These are phyloP conservation scores for Vicugna pacos DNA, from an alignment of 2,113 vertebrate genomes.

Conservation along the genomic window DNA sequence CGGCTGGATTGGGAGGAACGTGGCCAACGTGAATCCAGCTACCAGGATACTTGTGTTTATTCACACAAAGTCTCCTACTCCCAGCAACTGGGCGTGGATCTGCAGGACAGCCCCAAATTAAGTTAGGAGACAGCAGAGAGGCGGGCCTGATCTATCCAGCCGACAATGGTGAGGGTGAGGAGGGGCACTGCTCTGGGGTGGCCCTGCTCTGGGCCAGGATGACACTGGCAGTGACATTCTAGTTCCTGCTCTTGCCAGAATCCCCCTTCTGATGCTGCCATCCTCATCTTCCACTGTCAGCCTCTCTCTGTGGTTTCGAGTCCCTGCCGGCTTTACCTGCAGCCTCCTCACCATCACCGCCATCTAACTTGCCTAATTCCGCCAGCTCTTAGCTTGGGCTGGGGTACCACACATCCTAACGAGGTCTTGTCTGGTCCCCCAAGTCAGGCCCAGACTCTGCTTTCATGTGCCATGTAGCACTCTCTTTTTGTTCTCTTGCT, in stretches of 20 bases:
- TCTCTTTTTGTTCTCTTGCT: too few relatives aligned
- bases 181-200: accelerated
- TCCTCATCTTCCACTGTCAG: neutral
- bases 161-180: too few relatives aligned
- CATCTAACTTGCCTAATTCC: neutral
- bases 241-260: neutral
- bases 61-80: neutral
- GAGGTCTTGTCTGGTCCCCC: too few relatives aligned
- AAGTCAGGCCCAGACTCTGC: neutral
- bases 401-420: neutral
- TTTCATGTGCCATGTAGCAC: accelerated
- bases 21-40: neutral
- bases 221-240: neutral
- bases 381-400: neutral
- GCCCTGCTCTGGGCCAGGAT: neutral
- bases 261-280: neutral
- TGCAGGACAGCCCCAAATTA: neutral
- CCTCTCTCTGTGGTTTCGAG: too few relatives aligned
- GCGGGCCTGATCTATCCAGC: neutral
- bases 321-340: neutral
- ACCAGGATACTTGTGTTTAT: neutral
- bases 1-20: neutral
- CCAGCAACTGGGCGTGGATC: neutral
- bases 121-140: neutral
- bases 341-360: neutral